Percentiles rank a stretch among this genome's conserved stretches.
phyloP scores from a whole-genome alignment of 2,888 invertebrate genomes.

The Lysandra coridon region DNA sequence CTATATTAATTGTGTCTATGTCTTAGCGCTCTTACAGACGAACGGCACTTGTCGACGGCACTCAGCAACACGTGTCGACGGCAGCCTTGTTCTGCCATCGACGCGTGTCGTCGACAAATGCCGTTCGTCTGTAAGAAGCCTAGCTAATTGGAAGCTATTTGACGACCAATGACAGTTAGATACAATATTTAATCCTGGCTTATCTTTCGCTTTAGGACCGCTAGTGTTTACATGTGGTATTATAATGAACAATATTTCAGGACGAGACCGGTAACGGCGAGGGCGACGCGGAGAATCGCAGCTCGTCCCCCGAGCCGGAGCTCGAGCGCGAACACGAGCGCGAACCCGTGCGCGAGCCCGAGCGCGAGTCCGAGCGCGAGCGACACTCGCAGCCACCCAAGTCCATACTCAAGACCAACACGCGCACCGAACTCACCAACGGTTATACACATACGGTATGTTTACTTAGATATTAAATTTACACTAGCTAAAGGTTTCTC shows the following conservation, averaged over 20 bases:
- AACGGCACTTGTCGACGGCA: too few relatives aligned
- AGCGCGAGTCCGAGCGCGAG: slow-evolving; percentile 32
- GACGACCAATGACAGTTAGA: too few relatives aligned
- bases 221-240: background rate
- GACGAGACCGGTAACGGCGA: slow-evolving; percentile 82
- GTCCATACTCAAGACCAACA: slow-evolving; percentile 74
- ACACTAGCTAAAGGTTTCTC: background rate
- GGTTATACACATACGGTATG: slow-evolving; percentile 57
- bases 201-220: too few relatives aligned
- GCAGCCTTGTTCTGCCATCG: too few relatives aligned
- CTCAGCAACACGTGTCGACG: too few relatives aligned
- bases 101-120: too few relatives aligned
- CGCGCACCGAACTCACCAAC: slow-evolving; percentile 60
- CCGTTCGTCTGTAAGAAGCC: too few relatives aligned
- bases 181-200: too few relatives aligned
- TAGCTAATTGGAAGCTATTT: too few relatives aligned
- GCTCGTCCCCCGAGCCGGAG: slow-evolving; percentile 42
- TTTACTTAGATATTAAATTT: background rate
- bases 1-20: too few relatives aligned
- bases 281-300: slow-evolving; percentile 38
- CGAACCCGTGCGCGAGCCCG: slow-evolving; percentile 34
- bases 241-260: slow-evolving; percentile 62
- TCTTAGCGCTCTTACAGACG: too few relatives aligned
- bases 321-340: slow-evolving; percentile 20
- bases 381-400: slow-evolving; percentile 63